Evolutionary conservation across 2,113 vertebrate species (phyloP).

Genomic region (Macquaria ambigua): DNA sequence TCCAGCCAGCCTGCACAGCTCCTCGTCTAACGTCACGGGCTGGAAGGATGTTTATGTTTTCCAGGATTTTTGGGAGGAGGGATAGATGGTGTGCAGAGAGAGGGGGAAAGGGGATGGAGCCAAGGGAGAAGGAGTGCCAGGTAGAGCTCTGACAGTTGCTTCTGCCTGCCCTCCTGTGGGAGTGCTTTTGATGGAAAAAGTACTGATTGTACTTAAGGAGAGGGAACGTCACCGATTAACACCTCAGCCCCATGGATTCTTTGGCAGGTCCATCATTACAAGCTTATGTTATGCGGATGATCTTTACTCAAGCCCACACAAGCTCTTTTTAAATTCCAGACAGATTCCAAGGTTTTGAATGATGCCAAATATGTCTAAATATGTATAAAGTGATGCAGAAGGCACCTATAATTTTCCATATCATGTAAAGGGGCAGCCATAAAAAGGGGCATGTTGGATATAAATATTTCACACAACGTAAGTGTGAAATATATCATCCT

Average conservation of each 20-base stretch:
- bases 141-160: slow-evolving; percentile 35
- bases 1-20: slow-evolving; percentile 14
- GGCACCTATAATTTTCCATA: background rate
- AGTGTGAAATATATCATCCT: background rate
- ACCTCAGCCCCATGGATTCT: background rate
- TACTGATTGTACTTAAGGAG: background rate
- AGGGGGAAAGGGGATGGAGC: background rate
- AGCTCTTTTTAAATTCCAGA: background rate
- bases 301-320: background rate
- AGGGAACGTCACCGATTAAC: background rate
- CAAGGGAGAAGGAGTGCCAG: slow-evolving; percentile 25
- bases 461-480: background rate
- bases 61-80: slow-evolving; percentile 34
- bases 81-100: background rate
- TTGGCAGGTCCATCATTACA: background rate
- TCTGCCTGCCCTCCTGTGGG: background rate
- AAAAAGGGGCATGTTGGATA: background rate
- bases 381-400: background rate
- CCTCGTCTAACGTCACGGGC: slow-evolving; percentile 34
- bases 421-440: background rate
- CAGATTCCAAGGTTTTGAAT: background rate
- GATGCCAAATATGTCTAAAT: background rate
- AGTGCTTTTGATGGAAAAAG: background rate
- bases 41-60: slow-evolving; percentile 71
- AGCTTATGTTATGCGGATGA: background rate